Evolutionary conservation across 2,113 vertebrate genomes (phyloP), one percentile per base, ranked within the genome.

Genomic region (Stigmatopora argus): DNA sequence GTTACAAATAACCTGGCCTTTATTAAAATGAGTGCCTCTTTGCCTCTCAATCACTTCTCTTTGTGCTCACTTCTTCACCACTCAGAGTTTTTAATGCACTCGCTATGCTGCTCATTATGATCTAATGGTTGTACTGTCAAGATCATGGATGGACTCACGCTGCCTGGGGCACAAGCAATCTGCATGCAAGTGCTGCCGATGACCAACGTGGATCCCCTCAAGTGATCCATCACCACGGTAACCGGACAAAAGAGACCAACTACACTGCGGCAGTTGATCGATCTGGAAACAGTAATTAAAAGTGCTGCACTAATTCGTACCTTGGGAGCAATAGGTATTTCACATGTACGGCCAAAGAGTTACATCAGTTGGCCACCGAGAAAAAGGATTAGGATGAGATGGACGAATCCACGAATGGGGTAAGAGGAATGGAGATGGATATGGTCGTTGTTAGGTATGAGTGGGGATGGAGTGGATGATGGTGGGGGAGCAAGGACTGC

Each of bases 211-310:
- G 69, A 72, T 70, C 47, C 70, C 62, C 38, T 2, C 74, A 77
- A 81, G 84, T 82, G 76, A 84, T 88, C 69, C 69, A 81, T 86
- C 87, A 86, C 80, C 52, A 74, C 59, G 66, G 79, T 80, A 86
- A 89, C 85, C 8, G 75, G 78, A 34, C 83, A 13, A 81, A 65
- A 1, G 86, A 81, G 85, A 85, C 69, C 78, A 66, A 81, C 80
- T 73, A 77, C 68, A 77, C 79, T 74, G 74, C 79, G 72, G 77
- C 80, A 70, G 78, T 70, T 85, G 86, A 86, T 88, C 78, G 67
- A 74, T 79, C 77, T 75, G 72, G 71, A 79, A 82, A 79, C 78
- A 81, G 85, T 89, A 87, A 89, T 89, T 89, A 88, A 89, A 86
- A 83, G 77, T 18, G 46, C 41, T 52, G 76, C 67, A 34, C 77